These are phyloP conservation scores for Eupithecia pulchellata DNA, from an alignment of 2,888 invertebrate species.

Conservation along the genomic window DNA sequence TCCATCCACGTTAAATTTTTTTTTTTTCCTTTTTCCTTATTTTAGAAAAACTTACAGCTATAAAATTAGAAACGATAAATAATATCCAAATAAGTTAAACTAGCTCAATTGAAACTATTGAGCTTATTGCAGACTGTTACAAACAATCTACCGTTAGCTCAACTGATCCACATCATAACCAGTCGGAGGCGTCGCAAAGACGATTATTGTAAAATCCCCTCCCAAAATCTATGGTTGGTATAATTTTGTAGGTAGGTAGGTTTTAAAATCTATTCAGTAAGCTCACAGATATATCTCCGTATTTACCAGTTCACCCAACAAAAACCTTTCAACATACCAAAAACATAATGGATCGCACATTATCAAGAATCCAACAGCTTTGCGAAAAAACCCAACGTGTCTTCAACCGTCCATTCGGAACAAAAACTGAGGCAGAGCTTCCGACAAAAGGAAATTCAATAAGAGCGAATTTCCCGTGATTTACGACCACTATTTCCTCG, in stretches of 20 bases:
- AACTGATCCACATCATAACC: too few species aligned
- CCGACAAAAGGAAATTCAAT: slow-evolving; percentile 84
- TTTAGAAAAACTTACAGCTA: too few species aligned
- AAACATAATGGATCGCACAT: slow-evolving; percentile 43
- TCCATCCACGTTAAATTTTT: too few species aligned
- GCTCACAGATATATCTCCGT: slow-evolving; percentile 9
- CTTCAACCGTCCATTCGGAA: slow-evolving; percentile 70
- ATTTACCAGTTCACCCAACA: slow-evolving; percentile 19
- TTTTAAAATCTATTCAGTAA: background rate
- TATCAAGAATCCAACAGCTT: slow-evolving; percentile 46
- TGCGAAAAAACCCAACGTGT: slow-evolving; percentile 64
- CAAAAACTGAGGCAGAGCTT: slow-evolving; percentile 75
- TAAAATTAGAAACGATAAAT: too few species aligned
- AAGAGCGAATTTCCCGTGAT: slow-evolving; percentile 83
- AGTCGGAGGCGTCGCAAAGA: too few species aligned
- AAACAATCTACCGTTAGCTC: too few species aligned
- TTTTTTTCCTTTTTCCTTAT: too few species aligned
- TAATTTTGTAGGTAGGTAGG: background rate
- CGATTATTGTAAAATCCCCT: background rate
- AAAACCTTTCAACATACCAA: slow-evolving; percentile 32
- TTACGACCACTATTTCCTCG: slow-evolving; percentile 84
- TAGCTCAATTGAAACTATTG: too few species aligned
- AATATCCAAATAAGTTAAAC: too few species aligned
- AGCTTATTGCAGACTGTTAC: too few species aligned
- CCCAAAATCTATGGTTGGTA: background rate